Evolutionary conservation across 2,888 invertebrate genomes (phyloP).

Genomic region (Drosophila emarginata): DNA sequence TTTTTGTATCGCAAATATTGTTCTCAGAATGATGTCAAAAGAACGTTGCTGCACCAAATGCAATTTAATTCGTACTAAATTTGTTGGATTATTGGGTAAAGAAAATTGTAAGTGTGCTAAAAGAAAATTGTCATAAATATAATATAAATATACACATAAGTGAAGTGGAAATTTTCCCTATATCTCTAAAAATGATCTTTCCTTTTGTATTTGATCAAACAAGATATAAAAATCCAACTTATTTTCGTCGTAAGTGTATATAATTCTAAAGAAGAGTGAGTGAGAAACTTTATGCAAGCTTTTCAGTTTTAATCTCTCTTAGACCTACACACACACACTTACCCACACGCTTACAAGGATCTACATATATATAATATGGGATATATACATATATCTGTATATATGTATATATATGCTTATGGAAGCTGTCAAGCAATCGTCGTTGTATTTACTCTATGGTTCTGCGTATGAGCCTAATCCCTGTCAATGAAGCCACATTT

Average conservation of each 20-base stretch:
- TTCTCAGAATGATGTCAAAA: not conserved
- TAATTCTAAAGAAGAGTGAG: conserved; percentile 11
- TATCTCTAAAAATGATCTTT: too few species aligned
- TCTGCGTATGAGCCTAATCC: conserved; percentile 63
- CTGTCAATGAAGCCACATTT: conserved; percentile 67
- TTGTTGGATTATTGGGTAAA: not conserved
- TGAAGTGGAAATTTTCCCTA: too few species aligned
- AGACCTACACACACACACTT: conserved; percentile 35
- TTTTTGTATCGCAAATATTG: not conserved
- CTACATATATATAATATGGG: not conserved
- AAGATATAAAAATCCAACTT: not conserved
- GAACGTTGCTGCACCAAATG: not conserved
- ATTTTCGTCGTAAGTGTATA: conserved; percentile 11
- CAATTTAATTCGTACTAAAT: not conserved
- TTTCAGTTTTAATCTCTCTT: conserved; percentile 74
- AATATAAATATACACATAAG: too few species aligned
- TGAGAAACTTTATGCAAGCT: conserved; percentile 52
- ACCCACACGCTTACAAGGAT: conserved; percentile 30
- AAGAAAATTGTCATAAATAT: not conserved
- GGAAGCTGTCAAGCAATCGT: conserved; percentile 52
- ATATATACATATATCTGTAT: not conserved
- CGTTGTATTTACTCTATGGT: conserved; percentile 43
- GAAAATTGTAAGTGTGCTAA: not conserved
- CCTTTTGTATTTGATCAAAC: not conserved
- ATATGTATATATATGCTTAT: conserved; percentile 41